Percentiles rank a stretch among this genome's conserved stretches.
These are phyloP conservation scores for Nesospiza acunhae DNA, from an alignment of 2,113 vertebrate genomes.

Conservation along the genomic window DNA sequence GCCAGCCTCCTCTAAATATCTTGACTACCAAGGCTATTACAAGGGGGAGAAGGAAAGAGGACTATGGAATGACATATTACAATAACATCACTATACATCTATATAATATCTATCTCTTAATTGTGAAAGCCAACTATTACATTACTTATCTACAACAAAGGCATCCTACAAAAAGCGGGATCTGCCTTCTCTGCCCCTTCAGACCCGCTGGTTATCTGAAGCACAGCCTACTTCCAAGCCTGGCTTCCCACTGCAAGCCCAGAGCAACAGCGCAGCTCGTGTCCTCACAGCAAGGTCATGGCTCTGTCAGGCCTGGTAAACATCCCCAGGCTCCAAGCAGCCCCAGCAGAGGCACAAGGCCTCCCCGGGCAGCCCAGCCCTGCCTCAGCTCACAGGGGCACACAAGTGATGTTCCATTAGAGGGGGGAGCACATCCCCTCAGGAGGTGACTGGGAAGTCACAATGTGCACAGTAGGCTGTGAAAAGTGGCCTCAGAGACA, in stretches of 20 bases:
- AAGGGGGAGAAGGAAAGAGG: not conserved
- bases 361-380: not conserved
- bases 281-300: not conserved
- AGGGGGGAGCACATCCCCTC: not conserved
- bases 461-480: not conserved
- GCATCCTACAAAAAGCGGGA: not conserved
- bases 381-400: not conserved
- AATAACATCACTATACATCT: not conserved
- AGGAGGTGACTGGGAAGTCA: not conserved
- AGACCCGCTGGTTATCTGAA: not conserved
- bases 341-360: not conserved
- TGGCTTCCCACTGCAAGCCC: not conserved
- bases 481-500: not conserved
- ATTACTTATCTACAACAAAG: not conserved
- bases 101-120: not conserved
- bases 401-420: not conserved
- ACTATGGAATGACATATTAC: not conserved
- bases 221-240: not conserved
- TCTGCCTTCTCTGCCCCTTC: not conserved
- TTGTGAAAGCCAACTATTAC: not conserved
- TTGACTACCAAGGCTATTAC: not conserved
- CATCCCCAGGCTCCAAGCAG: not conserved
- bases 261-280: rapidly evolving
- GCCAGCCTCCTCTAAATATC: not conserved
- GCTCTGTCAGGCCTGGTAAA: not conserved